A percentile compares a stretch with the other conserved stretches of the same genome.
phyloP scores from a whole-genome alignment of 1,140 invertebrate genomes.

The Saccostrea glomerata region DNA sequence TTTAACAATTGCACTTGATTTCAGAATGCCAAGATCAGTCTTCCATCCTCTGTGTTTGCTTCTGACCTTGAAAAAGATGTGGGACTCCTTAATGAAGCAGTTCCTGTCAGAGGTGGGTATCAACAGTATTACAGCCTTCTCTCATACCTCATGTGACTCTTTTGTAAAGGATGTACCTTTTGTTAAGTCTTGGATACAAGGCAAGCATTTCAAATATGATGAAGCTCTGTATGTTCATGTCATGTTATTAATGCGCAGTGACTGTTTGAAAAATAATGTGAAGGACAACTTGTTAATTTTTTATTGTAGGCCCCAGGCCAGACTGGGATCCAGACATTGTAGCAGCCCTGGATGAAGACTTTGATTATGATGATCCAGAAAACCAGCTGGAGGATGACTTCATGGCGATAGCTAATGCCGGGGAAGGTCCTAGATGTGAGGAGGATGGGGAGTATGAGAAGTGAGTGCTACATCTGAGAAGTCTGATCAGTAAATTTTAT shows the following conservation, averaged over 20 bases:
- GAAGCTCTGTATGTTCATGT: too few relatives aligned
- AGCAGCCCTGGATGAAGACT: slow-evolving; percentile 95
- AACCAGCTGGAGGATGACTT: slow-evolving; percentile 95
- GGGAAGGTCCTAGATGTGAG: slow-evolving; percentile 44
- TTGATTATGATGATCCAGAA: slow-evolving; percentile 89
- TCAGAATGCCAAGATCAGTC: slow-evolving; percentile 79
- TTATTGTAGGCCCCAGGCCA: slow-evolving; percentile 84
- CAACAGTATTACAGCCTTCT: too few relatives aligned
- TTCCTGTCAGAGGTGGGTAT: slow-evolving; percentile 83
- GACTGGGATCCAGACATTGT: slow-evolving; percentile 96
- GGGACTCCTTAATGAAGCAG: slow-evolving; percentile 93
- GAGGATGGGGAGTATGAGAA: background rate
- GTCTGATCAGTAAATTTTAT: too few relatives aligned
- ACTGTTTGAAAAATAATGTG: too few relatives aligned
- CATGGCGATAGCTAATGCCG: slow-evolving; percentile 85
- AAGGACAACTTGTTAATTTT: background rate
- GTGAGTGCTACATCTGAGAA: too few relatives aligned
- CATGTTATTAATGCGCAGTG: too few relatives aligned
- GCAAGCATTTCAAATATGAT: too few relatives aligned
- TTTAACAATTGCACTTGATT: background rate
- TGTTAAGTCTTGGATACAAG: too few relatives aligned
- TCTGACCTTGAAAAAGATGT: slow-evolving; percentile 92
- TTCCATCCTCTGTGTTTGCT: slow-evolving; percentile 95
- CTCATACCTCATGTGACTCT: too few relatives aligned
- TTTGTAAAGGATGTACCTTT: too few relatives aligned